Conservation (phyloP, 1,140 invertebrate species). For the Anthonomus grandis region DNA sequence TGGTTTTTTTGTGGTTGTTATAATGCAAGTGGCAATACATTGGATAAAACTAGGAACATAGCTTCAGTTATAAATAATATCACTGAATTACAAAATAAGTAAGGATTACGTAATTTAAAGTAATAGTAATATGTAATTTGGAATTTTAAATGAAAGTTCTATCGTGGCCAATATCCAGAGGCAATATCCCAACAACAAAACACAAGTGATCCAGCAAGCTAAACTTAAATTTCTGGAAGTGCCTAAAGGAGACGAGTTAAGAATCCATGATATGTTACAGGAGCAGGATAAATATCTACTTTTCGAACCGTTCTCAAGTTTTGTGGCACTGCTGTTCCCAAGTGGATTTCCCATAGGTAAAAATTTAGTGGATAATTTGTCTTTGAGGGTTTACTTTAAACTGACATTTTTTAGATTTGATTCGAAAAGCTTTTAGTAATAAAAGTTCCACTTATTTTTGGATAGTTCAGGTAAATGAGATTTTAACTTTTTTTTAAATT, state of each 20-base stretch:
- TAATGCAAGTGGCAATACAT: no score
- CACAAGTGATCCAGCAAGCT: no score
- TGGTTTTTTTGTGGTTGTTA: no score
- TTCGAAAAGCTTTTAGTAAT: constrained; percentile 18
- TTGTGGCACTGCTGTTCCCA: constrained; percentile 37
- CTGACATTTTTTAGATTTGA: constrained; percentile 21
- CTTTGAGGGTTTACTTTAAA: not conserved
- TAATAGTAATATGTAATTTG: no score
- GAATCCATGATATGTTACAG: constrained; percentile 34
- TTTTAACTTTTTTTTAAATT: no score
- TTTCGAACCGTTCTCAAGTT: constrained; percentile 36
- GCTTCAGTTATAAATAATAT: no score
- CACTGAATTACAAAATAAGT: no score
- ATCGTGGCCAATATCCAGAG: no score
- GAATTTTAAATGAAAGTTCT: no score
- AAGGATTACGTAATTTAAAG: no score
- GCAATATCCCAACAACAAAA: no score
- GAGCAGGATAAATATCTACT: constrained; percentile 35
- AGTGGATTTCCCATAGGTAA: constrained; percentile 38
- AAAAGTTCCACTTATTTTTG: constrained; percentile 20
- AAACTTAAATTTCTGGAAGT: constrained; percentile 41
- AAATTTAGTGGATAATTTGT: not conserved
- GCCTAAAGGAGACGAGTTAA: constrained; percentile 37
- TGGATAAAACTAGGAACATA: no score
- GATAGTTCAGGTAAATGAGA: constrained; percentile 30